phyloP scores from a whole-genome alignment of 1,140 invertebrate genomes.

The Panagrolaimus sp. region DNA sequence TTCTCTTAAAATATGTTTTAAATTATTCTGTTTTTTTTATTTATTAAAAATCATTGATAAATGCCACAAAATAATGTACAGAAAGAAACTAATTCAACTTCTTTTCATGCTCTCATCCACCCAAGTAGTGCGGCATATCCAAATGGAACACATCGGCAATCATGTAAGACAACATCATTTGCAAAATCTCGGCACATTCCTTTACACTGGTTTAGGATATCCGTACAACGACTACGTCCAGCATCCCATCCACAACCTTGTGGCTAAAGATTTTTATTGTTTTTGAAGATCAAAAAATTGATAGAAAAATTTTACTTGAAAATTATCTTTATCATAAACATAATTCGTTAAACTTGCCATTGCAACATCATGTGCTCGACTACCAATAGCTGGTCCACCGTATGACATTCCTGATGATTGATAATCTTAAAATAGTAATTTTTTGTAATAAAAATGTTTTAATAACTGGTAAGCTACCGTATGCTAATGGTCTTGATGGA shows the following conservation, averaged over 20 bases:
- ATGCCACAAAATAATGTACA: too few species aligned
- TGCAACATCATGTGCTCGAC: neutral
- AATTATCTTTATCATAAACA: conserved; percentile 29
- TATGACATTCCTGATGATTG: conserved; percentile 1
- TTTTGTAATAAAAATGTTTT: too few species aligned
- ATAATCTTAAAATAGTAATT: neutral
- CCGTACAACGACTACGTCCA: conserved; percentile 20
- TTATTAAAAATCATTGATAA: too few species aligned
- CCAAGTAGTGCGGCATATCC: conserved; percentile 15
- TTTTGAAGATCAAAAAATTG: neutral
- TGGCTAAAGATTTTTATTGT: neutral
- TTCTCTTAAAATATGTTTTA: too few species aligned
- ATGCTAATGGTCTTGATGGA: neutral
- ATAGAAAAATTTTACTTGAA: conserved; percentile 15
- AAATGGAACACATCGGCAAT: conserved; percentile 31
- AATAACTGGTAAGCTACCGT: neutral
- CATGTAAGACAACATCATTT: conserved; percentile 19
- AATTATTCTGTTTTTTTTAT: too few species aligned
- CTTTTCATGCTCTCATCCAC: neutral
- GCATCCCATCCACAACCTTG: conserved; percentile 29
- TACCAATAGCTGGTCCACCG: neutral
- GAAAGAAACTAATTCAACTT: too few species aligned
- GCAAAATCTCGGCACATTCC: conserved; percentile 28
- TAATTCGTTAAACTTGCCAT: conserved; percentile 2
- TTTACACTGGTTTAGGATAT: conserved; percentile 23